These are phyloP conservation scores for Argyresthia albistria DNA, from an alignment of 2,888 invertebrate genomes.

Conservation along the genomic window DNA sequence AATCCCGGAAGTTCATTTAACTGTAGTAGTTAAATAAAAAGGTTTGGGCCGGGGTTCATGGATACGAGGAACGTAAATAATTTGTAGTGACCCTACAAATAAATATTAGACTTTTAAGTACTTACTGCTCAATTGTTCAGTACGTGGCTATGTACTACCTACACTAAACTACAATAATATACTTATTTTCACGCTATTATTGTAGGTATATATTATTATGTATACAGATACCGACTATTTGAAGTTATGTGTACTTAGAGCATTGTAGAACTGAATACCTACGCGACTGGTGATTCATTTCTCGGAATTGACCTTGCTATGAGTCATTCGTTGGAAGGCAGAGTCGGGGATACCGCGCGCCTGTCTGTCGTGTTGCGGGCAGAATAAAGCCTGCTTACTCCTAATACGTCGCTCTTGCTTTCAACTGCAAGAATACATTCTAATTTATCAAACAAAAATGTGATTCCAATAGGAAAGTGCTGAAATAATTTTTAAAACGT, in stretches of 20 bases:
- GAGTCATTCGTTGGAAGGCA: constrained; percentile 73
- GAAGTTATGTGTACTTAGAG: constrained; percentile 29
- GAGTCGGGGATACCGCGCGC: constrained; percentile 72
- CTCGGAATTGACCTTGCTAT: constrained; percentile 74
- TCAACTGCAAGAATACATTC: background rate
- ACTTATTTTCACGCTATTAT: too few relatives aligned
- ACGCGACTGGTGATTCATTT: constrained; percentile 65
- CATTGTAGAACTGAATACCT: constrained; percentile 63
- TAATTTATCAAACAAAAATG: background rate
- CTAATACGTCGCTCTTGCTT: background rate
- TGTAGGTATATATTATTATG: too few relatives aligned
- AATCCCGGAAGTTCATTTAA: too few relatives aligned
- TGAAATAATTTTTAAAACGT: constrained; percentile 31
- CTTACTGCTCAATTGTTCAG: too few relatives aligned
- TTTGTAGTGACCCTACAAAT: too few relatives aligned
- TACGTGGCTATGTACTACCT: too few relatives aligned
- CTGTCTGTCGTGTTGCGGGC: constrained; percentile 61
- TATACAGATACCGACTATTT: too few relatives aligned
- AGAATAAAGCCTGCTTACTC: background rate
- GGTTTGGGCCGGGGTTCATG: too few relatives aligned
- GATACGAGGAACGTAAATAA: too few relatives aligned
- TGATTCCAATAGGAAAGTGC: background rate
- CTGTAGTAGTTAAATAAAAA: too few relatives aligned
- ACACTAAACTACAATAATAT: too few relatives aligned
- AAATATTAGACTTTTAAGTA: too few relatives aligned